Conservation (phyloP, 2,888 invertebrate species). For the Thera britannica region DNA sequence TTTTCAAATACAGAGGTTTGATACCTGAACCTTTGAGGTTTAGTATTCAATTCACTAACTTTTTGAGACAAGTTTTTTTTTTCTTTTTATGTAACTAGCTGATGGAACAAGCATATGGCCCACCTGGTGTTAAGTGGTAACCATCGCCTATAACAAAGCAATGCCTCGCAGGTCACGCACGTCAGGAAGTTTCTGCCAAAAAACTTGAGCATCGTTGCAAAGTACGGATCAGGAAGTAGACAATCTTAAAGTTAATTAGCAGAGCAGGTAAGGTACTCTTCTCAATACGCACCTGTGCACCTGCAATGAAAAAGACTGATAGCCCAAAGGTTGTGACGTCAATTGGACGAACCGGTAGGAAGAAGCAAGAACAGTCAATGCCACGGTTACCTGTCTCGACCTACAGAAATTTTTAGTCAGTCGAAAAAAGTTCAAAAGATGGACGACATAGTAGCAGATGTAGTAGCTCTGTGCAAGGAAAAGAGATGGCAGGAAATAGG, state of each 20-base stretch:
- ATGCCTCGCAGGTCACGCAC: too few relatives aligned
- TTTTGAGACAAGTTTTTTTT: too few relatives aligned
- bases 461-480: conserved; percentile 69
- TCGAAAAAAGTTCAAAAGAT: conserved; percentile 40
- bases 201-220: too few relatives aligned
- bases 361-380: conserved; percentile 33
- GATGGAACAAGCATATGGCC: too few relatives aligned
- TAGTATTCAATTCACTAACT: too few relatives aligned
- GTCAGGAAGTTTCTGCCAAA: too few relatives aligned
- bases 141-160: too few relatives aligned
- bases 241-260: not conserved
- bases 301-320: conserved; percentile 53
- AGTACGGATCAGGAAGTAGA: too few relatives aligned
- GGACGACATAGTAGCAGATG: conserved; percentile 69
- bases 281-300: conserved; percentile 50
- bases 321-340: conserved; percentile 43
- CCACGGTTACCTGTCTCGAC: conserved; percentile 5
- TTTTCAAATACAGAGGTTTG: too few relatives aligned
- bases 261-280: not conserved
- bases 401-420: not conserved
- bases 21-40: too few relatives aligned
- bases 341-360: conserved; percentile 28
- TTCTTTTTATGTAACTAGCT: too few relatives aligned
- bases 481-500: conserved; percentile 79
- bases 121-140: too few relatives aligned